Evolutionary conservation across 2,113 vertebrate genomes (phyloP), one percentile per base, ranked within the genome.

Genomic region (Conger conger): DNA sequence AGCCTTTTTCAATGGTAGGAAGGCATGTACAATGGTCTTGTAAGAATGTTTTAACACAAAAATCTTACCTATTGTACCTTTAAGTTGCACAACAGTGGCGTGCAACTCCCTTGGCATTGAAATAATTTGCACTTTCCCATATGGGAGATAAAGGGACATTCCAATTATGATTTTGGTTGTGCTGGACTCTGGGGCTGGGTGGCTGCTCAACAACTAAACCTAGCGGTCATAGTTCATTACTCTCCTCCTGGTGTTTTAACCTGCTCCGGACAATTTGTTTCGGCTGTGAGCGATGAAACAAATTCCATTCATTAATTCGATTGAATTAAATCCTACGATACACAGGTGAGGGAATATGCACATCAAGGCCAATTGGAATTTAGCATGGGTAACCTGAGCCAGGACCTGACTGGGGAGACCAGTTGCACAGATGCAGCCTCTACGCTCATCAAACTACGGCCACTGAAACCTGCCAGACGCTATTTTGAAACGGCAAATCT

Each of bases 251-350:
- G 23, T 27, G 57, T 63, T 63, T 23, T 20, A 27, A 63, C 57
- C 57, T 27, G 11, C 40, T 4, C 79, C 33, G 23, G 4, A 15
- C 3, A n/a, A n/a, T 36, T 30, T 33, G 40, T 50, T 80, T 40
- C 42, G 33, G 40, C 83, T 16, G 20, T 60, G 80, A 73, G 68
- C 23, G 42, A 84, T 84, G 54, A 78, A 78, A 53, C 35, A 76
- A n/a, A 42, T 20, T 11, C 35, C 18, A 1, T 76, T 79, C 35
- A 50, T 54, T 77, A 54, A 53, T 84, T 84, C 36, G 57, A 50
- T 40, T 50, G 42, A 50, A 84, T 54, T 79, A 78, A 78, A 37
- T 76, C 23, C 40, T 78, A 78, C 76, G 11, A 84, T 76, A 79
- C 45, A 54, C 83, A 57, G 40, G 30, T 20, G 36, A 40, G 23